These are phyloP conservation scores for Caretta caretta DNA, from an alignment of 2,113 vertebrate species.

Conservation along the genomic window DNA sequence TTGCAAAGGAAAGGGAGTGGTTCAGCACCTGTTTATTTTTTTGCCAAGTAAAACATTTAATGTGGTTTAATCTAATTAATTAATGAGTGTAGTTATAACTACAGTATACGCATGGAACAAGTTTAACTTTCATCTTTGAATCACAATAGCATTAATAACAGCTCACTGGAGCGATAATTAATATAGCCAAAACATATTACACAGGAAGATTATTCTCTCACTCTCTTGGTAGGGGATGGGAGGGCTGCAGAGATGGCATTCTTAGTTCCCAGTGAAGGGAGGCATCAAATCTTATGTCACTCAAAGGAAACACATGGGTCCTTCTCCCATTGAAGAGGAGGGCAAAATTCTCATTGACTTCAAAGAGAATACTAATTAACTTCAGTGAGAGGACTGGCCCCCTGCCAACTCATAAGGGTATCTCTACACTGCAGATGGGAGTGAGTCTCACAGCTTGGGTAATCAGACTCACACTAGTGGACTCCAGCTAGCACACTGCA, in stretches of 20 bases:
- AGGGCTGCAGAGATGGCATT: rapidly evolving
- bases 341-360: neutral
- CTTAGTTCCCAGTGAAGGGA: neutral
- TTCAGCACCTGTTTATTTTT: slow-evolving; percentile 6
- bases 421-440: neutral
- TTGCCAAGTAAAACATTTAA: neutral
- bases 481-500: neutral
- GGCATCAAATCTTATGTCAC: neutral
- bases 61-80: neutral
- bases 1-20: slow-evolving; percentile 15
- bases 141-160: neutral
- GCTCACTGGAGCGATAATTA: neutral
- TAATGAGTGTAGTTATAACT: neutral
- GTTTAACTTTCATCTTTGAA: neutral
- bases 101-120: neutral
- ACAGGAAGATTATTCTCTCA: neutral
- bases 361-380: neutral
- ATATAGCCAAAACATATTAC: neutral
- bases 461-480: neutral
- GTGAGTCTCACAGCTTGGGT: neutral
- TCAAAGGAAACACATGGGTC: neutral
- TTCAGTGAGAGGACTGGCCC: neutral
- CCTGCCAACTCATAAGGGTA: neutral
- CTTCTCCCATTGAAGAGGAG: neutral
- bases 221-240: neutral